A percentile compares a stretch with the other conserved stretches of the same genome.
These are phyloP conservation scores for Chironomus tentans DNA, from an alignment of 2,888 invertebrate species.

Conservation along the genomic window DNA sequence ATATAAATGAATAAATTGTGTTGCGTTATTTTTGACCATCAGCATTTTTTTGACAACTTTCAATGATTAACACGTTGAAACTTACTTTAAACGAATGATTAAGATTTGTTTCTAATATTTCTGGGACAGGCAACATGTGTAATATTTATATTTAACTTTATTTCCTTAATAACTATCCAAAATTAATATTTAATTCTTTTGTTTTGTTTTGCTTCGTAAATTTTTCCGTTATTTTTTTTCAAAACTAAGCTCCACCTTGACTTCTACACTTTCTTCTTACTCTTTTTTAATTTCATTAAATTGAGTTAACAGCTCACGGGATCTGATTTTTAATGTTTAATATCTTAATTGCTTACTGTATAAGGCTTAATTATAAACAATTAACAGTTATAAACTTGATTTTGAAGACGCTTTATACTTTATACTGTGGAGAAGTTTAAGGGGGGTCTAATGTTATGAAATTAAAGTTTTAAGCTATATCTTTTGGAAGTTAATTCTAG, in stretches of 20 bases:
- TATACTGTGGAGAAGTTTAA: not conserved
- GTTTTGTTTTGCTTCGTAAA: not conserved
- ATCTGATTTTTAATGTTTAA: not conserved
- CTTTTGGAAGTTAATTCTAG: no score
- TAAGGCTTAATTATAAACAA: not conserved
- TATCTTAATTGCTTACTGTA: not conserved
- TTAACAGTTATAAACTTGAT: not conserved
- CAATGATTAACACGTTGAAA: not conserved
- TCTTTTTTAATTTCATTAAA: not conserved
- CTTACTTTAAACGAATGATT: conserved; percentile 23
- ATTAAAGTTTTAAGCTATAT: no score
- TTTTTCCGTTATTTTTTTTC: not conserved
- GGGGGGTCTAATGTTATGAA: no score
- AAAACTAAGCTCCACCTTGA: not conserved
- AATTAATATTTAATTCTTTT: not conserved
- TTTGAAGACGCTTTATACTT: not conserved
- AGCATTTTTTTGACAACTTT: not conserved
- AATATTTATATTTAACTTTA: not conserved
- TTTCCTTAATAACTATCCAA: not conserved
- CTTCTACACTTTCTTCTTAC: not conserved
- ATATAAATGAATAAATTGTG: not conserved
- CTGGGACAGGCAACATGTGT: not conserved
- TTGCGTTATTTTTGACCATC: not conserved
- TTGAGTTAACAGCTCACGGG: not conserved
- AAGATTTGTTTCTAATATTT: not conserved